Evolutionary conservation across 2,113 vertebrate genomes (phyloP), one percentile per base, ranked within the genome.

Genomic region (Mastomys coucha): DNA sequence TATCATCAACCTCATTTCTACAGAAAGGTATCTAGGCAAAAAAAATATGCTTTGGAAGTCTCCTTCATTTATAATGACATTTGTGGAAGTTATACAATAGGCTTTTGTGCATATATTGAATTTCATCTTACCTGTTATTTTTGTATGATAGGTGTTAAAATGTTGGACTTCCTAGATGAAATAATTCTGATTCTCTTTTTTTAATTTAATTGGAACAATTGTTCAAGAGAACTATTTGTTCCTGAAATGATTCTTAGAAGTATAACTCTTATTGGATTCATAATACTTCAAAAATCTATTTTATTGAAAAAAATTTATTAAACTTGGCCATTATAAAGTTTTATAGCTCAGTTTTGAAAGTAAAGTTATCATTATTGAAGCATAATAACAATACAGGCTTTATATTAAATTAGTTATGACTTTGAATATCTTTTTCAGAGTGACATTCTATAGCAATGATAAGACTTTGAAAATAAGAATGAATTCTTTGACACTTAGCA

Each of bases 261-360:
- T n/a, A 3, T 56, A 82, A 53, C 75, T 94, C 69, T 84, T 89
- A 84, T 1, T 88, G 49, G 19, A 3, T 67, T 70, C n/a, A 86
- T 92, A 26, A 53, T 94, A 90, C 88, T 96, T 58, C 16, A 0
- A 63, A 85, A 73, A 75, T 69, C 36, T 53, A 6, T 2, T 82
- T 97, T 95, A 95, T 94, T 91, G 28, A 88, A 96, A 49, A 49
- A 42, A 94, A 49, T 31, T 81, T 82, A 87, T 20, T 88, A 39
- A 76, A 42, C 96, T 92, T 97, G 88, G 84, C 77, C 0, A 3
- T 42, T 93, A 77, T 81, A 93, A 78, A 58, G 0, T 14, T n/a
- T 17, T 56, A 56, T 65, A 24, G 0, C 0, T 8, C 26, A 80
- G 49, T 73, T 97, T 78, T 86, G 2, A 88, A 95, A 96, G 28